A percentile compares a stretch with the other conserved stretches of the same genome.
Conservation (phyloP, 2,888 invertebrate species). For the Euplagia quadripunctaria region DNA sequence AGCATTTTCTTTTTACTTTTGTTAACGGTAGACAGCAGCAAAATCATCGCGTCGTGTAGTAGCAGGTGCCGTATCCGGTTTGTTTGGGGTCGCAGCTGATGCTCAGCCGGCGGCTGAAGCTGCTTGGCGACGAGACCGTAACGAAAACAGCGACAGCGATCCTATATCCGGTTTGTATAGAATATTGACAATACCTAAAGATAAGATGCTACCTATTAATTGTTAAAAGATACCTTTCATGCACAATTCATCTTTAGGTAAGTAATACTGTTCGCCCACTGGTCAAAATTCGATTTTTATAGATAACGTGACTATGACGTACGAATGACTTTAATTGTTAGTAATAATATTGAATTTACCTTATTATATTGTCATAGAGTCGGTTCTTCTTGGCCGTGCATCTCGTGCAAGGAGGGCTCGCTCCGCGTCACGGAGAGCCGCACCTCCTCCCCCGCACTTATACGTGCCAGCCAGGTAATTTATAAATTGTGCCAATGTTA, state of each 20-base stretch:
- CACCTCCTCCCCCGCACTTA: slow-evolving; percentile 80
- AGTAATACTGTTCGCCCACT: too few species aligned
- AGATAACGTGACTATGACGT: too few species aligned
- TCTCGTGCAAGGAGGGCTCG: slow-evolving; percentile 90
- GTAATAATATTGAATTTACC: background rate
- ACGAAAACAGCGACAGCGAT: slow-evolving; percentile 89
- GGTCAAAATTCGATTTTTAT: too few species aligned
- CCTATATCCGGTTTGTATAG: slow-evolving; percentile 83
- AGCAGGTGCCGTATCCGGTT: slow-evolving; percentile 79
- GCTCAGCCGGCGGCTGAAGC: slow-evolving; percentile 75
- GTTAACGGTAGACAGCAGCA: slow-evolving; percentile 62
- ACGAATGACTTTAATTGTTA: background rate
- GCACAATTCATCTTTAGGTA: too few species aligned
- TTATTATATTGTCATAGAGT: slow-evolving; percentile 72
- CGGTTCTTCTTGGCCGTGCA: slow-evolving; percentile 89
- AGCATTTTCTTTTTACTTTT: background rate
- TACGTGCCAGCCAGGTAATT: slow-evolving; percentile 80
- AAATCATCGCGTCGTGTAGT: slow-evolving; percentile 77
- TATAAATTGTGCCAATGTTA: background rate
- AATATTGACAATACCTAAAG: background rate
- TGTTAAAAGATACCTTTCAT: too few species aligned
- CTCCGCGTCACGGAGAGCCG: slow-evolving; percentile 85
- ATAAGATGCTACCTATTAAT: background rate
- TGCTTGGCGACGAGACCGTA: slow-evolving; percentile 78
- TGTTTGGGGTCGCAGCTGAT: slow-evolving; percentile 83